A percentile compares a stretch with the other conserved stretches of the same genome.
Evolutionary conservation across 2,113 vertebrate species (phyloP).

Genomic region (Zosterops japonicus): DNA sequence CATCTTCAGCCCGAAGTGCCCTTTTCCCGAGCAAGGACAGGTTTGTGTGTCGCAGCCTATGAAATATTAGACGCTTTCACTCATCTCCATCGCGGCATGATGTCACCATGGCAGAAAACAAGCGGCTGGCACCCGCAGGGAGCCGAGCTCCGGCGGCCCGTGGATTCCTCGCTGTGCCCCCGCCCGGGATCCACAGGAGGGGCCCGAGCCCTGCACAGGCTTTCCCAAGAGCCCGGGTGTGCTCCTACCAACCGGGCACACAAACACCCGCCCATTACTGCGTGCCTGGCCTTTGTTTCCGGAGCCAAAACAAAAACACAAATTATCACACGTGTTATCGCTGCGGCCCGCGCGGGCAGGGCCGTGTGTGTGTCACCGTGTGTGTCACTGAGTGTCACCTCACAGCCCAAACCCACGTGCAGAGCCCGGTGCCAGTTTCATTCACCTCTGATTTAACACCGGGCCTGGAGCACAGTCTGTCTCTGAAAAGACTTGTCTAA

Average conservation of each 20-base stretch:
- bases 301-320: neutral
- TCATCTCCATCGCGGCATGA: neutral
- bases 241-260: fast-evolving
- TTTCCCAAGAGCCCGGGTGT: neutral
- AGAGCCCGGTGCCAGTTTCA: neutral
- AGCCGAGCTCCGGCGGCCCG: neutral
- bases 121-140: neutral
- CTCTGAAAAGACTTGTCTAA: neutral
- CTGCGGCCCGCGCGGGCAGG: neutral
- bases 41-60: neutral
- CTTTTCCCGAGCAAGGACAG: neutral
- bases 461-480: neutral
- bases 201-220: fast-evolving
- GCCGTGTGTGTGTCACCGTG: fast-evolving
- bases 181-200: fast-evolving
- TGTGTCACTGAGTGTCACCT: neutral
- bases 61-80: neutral
- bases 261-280: neutral
- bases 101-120: neutral
- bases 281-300: neutral
- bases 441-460: neutral
- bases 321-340: neutral
- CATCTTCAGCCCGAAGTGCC: neutral
- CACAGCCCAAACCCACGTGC: fast-evolving
- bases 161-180: fast-evolving